A percentile compares a stretch with the other conserved stretches of the same genome.
Evolutionary conservation across 2,797 vertebrate species (phyloP).

Genomic region (Eulemur albifrons): DNA sequence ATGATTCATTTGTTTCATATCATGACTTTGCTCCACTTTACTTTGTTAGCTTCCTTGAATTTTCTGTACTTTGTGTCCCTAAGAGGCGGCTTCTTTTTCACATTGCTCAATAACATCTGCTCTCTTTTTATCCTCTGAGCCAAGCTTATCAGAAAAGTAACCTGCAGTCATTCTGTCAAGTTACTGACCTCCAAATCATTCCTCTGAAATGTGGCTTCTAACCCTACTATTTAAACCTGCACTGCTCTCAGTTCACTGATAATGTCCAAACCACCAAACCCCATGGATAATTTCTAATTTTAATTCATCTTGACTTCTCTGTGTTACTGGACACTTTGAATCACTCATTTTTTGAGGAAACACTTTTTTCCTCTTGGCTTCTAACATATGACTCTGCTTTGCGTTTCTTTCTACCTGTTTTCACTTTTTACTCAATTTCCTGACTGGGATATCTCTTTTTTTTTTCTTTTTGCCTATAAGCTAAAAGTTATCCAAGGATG

Average conservation of each 20-base stretch:
- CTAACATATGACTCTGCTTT: background rate
- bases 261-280: background rate
- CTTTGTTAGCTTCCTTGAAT: background rate
- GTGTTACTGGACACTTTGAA: background rate
- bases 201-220: background rate
- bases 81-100: background rate
- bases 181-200: background rate
- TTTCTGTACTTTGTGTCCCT: background rate
- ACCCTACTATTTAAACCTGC: background rate
- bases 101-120: background rate
- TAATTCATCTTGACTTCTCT: background rate
- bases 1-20: background rate
- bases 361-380: background rate
- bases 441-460: background rate
- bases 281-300: background rate
- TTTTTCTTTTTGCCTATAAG: fast-evolving
- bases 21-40: background rate
- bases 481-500: background rate
- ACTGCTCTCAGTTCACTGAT: background rate
- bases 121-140: background rate
- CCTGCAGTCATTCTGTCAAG: background rate
- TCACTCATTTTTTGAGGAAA: background rate
- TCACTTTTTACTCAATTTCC: background rate
- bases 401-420: background rate
- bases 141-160: background rate